phyloP scores from a whole-genome alignment of 2,888 invertebrate species.

The Leptogaster cylindrica region DNA sequence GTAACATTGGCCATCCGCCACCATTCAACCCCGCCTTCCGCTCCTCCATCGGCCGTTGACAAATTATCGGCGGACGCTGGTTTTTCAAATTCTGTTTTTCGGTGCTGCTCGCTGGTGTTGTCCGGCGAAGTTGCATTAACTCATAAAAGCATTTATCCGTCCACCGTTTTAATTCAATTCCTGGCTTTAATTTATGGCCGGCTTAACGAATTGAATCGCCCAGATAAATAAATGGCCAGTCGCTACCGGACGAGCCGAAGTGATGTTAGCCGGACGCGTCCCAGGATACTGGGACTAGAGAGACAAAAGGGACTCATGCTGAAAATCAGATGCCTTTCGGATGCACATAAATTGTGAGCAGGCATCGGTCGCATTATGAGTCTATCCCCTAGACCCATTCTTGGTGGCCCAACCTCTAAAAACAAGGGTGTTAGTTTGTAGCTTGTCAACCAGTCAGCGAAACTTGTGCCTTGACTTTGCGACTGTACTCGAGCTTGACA shows the following conservation, averaged over 20 bases:
- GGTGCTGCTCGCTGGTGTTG: background rate
- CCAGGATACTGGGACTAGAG: background rate
- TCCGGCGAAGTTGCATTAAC: constrained; percentile 39
- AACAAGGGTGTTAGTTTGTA: constrained; percentile 22
- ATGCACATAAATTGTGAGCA: constrained; percentile 37
- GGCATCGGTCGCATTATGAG: constrained; percentile 15
- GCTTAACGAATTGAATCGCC: constrained; percentile 45
- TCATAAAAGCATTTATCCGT: constrained; percentile 43
- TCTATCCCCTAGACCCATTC: background rate
- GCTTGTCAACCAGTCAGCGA: constrained; percentile 33
- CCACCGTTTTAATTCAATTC: constrained; percentile 45
- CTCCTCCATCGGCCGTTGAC: no score
- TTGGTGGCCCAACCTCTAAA: background rate
- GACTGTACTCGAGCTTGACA: constrained; percentile 14
- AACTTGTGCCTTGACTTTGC: constrained; percentile 32
- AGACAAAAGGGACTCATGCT: constrained; percentile 21
- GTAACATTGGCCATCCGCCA: background rate
- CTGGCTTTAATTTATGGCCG: constrained; percentile 43
- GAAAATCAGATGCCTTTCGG: constrained; percentile 37
- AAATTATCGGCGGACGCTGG: constrained; percentile 38
- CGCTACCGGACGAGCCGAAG: constrained; percentile 29
- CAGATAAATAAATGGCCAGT: constrained; percentile 44
- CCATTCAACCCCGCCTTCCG: no score
- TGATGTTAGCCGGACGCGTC: constrained; percentile 26
- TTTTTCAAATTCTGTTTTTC: constrained; percentile 26